A percentile compares a stretch with the other conserved stretches of the same genome.
phyloP scores from a whole-genome alignment of 1,140 invertebrate genomes.

The Drosophila ogumai region DNA sequence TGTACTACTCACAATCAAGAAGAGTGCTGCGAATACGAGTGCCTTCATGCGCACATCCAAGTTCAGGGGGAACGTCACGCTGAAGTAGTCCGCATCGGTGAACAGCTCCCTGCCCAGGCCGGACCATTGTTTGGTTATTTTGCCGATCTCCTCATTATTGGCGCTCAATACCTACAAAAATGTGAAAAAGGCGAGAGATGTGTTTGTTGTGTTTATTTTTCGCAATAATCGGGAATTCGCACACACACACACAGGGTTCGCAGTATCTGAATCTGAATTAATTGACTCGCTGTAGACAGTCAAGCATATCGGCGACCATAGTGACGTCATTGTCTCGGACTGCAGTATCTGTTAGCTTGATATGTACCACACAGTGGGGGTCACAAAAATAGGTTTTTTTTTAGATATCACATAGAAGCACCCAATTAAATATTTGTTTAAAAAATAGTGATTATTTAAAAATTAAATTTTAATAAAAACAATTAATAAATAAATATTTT shows the following conservation, averaged over 20 bases:
- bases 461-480: no score
- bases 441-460: no score
- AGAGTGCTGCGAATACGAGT: slow-evolving; percentile 59
- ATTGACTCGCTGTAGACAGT: slow-evolving; percentile 55
- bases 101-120: slow-evolving; percentile 64
- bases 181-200: slow-evolving; percentile 5
- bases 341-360: slow-evolving; percentile 21
- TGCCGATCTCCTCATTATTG: slow-evolving; percentile 68
- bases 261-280: slow-evolving; percentile 40
- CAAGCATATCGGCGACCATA: slow-evolving; percentile 45
- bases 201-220: slow-evolving; percentile 19
- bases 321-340: slow-evolving; percentile 53
- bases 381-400: neutral
- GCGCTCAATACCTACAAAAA: slow-evolving; percentile 62
- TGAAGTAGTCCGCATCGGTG: slow-evolving; percentile 73
- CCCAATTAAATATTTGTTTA: no score
- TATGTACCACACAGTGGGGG: slow-evolving; percentile 23
- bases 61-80: slow-evolving; percentile 61
- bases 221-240: slow-evolving; percentile 28
- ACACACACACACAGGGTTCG: slow-evolving; percentile 8
- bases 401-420: no score
- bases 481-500: no score
- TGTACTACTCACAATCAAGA: slow-evolving; percentile 61
- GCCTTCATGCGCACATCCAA: slow-evolving; percentile 78
- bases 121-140: slow-evolving; percentile 72